Conservation (phyloP, 2,113 vertebrate species). For the Xenopus borealis region DNA sequence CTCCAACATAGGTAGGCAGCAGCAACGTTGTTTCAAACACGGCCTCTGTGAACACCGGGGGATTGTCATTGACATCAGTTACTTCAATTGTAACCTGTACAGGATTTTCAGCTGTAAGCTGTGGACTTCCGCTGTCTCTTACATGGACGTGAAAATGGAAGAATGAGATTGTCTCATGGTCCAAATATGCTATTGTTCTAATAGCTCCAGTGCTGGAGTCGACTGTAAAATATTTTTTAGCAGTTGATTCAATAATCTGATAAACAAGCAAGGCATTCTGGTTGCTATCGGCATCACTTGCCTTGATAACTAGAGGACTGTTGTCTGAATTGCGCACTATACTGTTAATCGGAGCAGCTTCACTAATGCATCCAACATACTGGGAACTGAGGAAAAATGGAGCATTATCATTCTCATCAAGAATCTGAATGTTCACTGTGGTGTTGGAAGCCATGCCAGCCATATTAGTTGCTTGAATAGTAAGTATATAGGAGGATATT, state of each 20-base stretch:
- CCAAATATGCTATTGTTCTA: constrained; percentile 85
- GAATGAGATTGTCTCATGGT: constrained; percentile 83
- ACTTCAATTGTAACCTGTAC: constrained; percentile 89
- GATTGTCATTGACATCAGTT: constrained; percentile 91
- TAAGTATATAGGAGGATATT: constrained; percentile 73
- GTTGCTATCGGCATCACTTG: constrained; percentile 86
- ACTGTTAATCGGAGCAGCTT: constrained; percentile 86
- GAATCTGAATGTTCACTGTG: constrained; percentile 78
- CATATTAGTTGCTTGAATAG: constrained; percentile 91
- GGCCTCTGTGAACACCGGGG: constrained; percentile 82
- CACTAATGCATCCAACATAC: constrained; percentile 85
- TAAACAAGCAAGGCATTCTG: constrained; percentile 90
- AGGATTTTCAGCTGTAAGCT: constrained; percentile 86
- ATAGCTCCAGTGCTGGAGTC: constrained; percentile 94
- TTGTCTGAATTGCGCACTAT: constrained; percentile 75
- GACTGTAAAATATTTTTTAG: constrained; percentile 89
- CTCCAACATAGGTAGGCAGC: constrained; percentile 86
- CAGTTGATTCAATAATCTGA: constrained; percentile 91
- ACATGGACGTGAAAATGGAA: constrained; percentile 93
- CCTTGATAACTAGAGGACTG: constrained; percentile 85
- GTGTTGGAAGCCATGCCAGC: constrained; percentile 89
- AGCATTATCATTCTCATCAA: constrained; percentile 92
- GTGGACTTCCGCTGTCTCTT: constrained; percentile 86
- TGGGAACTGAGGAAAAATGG: constrained; percentile 85
- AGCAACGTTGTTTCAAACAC: constrained; percentile 86